phyloP scores from a whole-genome alignment of 1,140 invertebrate species.

The Dendroctonus valens region DNA sequence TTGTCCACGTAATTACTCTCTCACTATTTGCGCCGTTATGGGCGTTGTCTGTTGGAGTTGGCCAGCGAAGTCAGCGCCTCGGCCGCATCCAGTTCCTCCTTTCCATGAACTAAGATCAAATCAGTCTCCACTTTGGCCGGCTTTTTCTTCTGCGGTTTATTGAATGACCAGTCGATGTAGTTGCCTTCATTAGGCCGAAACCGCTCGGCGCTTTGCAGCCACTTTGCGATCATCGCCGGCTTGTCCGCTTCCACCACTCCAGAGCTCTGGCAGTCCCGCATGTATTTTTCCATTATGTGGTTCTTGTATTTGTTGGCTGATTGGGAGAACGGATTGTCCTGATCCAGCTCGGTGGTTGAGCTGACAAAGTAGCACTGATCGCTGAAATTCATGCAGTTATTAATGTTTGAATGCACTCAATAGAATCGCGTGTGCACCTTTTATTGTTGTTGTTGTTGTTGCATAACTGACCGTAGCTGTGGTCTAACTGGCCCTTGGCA shows the following conservation, averaged over 20 bases:
- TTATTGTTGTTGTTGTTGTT: constrained; percentile 21
- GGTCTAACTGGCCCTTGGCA: constrained; percentile 16
- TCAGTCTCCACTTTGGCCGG: constrained; percentile 20
- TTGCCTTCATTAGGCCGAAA: constrained; percentile 65
- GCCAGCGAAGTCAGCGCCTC: constrained; percentile 63
- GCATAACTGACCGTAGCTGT: constrained; percentile 23
- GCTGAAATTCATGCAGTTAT: constrained; percentile 5
- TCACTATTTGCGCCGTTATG: neutral
- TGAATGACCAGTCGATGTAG: constrained; percentile 60
- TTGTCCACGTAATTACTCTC: too few relatives aligned
- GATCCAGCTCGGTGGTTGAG: constrained; percentile 49
- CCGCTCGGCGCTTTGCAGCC: constrained; percentile 66
- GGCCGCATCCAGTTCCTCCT: constrained; percentile 69
- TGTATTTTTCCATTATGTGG: constrained; percentile 60
- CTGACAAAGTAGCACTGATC: constrained; percentile 49
- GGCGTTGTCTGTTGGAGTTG: constrained; percentile 38
- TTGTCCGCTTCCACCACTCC: constrained; percentile 47
- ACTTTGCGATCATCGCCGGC: constrained; percentile 62
- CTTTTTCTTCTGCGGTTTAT: constrained; percentile 40
- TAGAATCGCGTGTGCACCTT: neutral
- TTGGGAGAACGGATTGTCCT: constrained; percentile 43
- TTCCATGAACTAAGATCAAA: constrained; percentile 53
- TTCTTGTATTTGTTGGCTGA: constrained; percentile 54
- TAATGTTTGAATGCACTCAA: neutral
- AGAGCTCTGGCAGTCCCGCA: constrained; percentile 47